Evolutionary conservation across 2,797 vertebrate genomes (phyloP), one percentile per base, ranked within the genome.

Genomic region (Chaetophractus vellerosus): DNA sequence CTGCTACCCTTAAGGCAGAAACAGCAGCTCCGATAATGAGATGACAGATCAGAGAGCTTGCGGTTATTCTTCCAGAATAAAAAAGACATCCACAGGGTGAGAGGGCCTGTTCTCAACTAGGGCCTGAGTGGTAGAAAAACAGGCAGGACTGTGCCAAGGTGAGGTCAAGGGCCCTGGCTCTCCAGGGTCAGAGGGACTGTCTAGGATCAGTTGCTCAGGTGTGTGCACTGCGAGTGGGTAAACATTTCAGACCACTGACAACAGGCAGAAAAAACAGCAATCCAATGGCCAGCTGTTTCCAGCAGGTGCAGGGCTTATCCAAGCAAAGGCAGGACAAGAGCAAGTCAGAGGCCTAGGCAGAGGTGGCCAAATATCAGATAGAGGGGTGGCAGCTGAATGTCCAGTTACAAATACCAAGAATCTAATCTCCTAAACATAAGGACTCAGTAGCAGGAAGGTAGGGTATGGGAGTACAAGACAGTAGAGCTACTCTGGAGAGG

Each of bases 11-110:
- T 78, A 90, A 72, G 64, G 64, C 41, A 69, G 61, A 87, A 87
- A 91, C 84, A 84, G n/a, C 48, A 90, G 21, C 57, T 87, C 45
- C 63, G n/a, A 33, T 91, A 74, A 87, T 76, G 61, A 95, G 19
- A 79, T 66, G 69, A 78, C 41, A 48, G 80, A 84, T 38, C 7
- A 87, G 24, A 94, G 5, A 9, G 16, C 55, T 91, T 93, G 68
- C 38, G 19, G 16, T 55, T 55, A 55, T 55, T 55, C 52, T 19
- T 55, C 3, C 52, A 18, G 18, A 55, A 55, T 55, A 55, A 55
- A 55, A 55, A 55, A 55, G 52, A 55, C 18, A 19, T 55, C 52
- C 16, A 12, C 52, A 55, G 52, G 16, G 18, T 55, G 18, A 55
- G 52, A 18, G 52, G 52, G 12, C 26, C 38, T 85, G 11, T 90